These are phyloP conservation scores for Chondrosia reniformis DNA, from an alignment of 37 sponge, comb jelly and placozoan species.

Conservation along the genomic window DNA sequence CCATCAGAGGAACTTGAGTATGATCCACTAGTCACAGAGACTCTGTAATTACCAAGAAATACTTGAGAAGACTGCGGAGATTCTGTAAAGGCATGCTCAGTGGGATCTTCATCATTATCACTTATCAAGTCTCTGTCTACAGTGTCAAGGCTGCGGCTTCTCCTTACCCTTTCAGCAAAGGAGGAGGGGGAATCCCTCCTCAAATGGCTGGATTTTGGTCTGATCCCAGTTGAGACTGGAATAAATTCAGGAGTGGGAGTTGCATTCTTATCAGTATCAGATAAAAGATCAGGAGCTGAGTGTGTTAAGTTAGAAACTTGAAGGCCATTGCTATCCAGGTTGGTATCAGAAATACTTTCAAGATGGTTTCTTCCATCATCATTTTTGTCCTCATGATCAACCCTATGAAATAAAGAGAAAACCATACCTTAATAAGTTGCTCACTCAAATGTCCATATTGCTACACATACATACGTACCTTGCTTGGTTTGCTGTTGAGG, in stretches of 20 bases:
- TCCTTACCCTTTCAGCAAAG: not conserved
- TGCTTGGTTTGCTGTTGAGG: too few species aligned
- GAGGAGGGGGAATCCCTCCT: too few species aligned
- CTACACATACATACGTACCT: too few species aligned
- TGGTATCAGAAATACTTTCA: not conserved
- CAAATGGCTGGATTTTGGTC: not conserved
- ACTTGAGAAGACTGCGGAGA: not conserved
- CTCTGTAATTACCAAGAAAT: not conserved
- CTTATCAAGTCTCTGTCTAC: not conserved
- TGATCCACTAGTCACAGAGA: conserved; percentile 1
- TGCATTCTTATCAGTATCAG: not conserved
- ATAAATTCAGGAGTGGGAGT: not conserved
- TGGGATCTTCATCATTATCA: not conserved
- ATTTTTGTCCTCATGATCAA: too few species aligned
- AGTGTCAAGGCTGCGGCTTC: conserved; percentile 1
- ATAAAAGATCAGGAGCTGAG: not conserved
- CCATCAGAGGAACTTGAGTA: not conserved
- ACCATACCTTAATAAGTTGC: too few species aligned
- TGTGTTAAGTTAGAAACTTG: not conserved
- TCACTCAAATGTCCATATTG: too few species aligned
- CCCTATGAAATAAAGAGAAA: too few species aligned
- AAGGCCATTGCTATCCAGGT: not conserved
- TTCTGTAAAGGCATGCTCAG: not conserved
- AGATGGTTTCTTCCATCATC: not conserved
- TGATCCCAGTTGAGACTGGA: not conserved